Evolutionary conservation across 2,797 vertebrate species (phyloP).

Genomic region (Fundulus diaphanus): DNA sequence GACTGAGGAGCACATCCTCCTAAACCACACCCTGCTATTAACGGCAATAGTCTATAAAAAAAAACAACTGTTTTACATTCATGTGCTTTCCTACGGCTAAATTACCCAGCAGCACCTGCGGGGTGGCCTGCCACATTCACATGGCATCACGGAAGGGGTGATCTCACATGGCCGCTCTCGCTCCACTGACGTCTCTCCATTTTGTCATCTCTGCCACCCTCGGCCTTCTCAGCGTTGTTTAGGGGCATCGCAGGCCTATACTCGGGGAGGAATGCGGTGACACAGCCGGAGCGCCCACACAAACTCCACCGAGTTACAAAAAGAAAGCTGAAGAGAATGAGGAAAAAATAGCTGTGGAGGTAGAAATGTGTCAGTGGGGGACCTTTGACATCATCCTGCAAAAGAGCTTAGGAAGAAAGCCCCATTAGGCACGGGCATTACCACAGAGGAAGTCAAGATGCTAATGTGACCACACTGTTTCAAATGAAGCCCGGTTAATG

Average conservation of each 20-base stretch:
- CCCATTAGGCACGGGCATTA: not conserved
- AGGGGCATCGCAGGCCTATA: slow-evolving; percentile 47
- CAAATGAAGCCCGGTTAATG: slow-evolving; percentile 30
- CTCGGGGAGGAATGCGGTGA: slow-evolving; percentile 67
- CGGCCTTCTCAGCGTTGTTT: slow-evolving; percentile 35
- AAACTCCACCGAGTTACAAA: slow-evolving; percentile 29
- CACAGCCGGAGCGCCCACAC: slow-evolving; percentile 62
- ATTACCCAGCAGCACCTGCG: slow-evolving; percentile 16
- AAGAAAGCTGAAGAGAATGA: slow-evolving; percentile 11
- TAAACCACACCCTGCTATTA: slow-evolving; percentile 37
- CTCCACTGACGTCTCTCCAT: slow-evolving; percentile 52
- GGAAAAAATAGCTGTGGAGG: slow-evolving; percentile 22
- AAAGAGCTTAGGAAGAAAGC: slow-evolving; percentile 18
- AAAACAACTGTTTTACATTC: slow-evolving; percentile 19
- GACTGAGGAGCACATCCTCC: slow-evolving; percentile 40
- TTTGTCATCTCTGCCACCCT: slow-evolving; percentile 42
- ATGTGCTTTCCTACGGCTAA: not conserved
- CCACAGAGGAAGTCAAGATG: slow-evolving; percentile 34
- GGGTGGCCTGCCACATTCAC: slow-evolving; percentile 57
- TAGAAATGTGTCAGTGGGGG: slow-evolving; percentile 20
- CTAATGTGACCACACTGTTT: slow-evolving; percentile 26
- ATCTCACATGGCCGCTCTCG: slow-evolving; percentile 61
- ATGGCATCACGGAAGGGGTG: slow-evolving; percentile 58
- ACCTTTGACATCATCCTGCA: slow-evolving; percentile 23
- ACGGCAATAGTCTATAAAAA: slow-evolving; percentile 44